phyloP scores from a whole-genome alignment of 2,797 vertebrate species.

The Gadopsis bispinosus region DNA sequence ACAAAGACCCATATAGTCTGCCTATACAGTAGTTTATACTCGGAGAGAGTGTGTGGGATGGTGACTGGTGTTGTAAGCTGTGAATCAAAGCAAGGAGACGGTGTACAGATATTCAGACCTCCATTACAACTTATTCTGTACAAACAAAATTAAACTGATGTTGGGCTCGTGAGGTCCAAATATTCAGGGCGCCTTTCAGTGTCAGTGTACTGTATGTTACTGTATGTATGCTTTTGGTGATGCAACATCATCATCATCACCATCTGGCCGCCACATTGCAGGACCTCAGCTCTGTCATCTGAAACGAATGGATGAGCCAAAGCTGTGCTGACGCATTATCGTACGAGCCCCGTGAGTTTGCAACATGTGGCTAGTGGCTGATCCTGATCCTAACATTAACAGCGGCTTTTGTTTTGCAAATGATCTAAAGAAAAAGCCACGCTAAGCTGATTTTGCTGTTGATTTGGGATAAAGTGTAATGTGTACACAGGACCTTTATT shows the following conservation, averaged over 20 bases:
- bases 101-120: conserved; percentile 2
- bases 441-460: not conserved
- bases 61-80: not conserved
- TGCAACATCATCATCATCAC: not conserved
- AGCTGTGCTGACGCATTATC: conserved; percentile 3
- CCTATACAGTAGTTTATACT: conserved; percentile 18
- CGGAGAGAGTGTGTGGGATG: conserved; percentile 20
- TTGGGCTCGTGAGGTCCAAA: conserved; percentile 12
- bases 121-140: not conserved
- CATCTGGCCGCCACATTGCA: conserved; percentile 44
- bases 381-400: not conserved
- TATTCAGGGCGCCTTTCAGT: not conserved
- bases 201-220: not conserved
- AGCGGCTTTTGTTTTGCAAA: not conserved
- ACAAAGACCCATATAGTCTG: conserved; percentile 55
- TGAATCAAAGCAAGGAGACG: not conserved
- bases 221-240: conserved; percentile 12
- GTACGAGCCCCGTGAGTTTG: not conserved
- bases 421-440: not conserved
- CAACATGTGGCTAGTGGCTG: not conserved
- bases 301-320: conserved; percentile 18
- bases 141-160: conserved; percentile 9
- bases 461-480: not conserved
- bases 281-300: conserved; percentile 10
- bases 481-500: not conserved